These are phyloP conservation scores for Andrena marginata DNA, from an alignment of 2,888 invertebrate genomes.

Conservation along the genomic window DNA sequence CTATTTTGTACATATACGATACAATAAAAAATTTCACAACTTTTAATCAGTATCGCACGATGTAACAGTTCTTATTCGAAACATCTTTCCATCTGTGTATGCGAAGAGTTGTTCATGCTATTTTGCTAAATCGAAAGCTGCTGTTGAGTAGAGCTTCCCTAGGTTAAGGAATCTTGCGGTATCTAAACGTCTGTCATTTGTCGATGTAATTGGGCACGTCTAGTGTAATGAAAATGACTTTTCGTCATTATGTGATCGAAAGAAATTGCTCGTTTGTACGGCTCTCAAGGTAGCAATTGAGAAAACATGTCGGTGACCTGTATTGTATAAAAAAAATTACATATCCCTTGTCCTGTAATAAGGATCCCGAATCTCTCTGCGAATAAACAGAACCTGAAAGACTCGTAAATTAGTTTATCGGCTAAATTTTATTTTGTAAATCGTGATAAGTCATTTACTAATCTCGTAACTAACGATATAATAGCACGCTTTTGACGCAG, in stretches of 20 bases:
- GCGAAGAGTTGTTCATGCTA: background rate
- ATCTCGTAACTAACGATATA: background rate
- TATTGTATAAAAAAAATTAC: slow-evolving; percentile 17
- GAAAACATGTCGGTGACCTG: slow-evolving; percentile 27
- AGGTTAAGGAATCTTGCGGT: slow-evolving; percentile 15
- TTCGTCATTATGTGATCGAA: slow-evolving; percentile 43
- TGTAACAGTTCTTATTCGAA: slow-evolving; percentile 66
- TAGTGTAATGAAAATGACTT: slow-evolving; percentile 41
- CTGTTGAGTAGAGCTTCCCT: background rate
- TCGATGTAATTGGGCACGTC: slow-evolving; percentile 12
- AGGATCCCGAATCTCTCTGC: slow-evolving; percentile 15
- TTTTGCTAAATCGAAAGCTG: background rate
- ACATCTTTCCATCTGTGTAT: slow-evolving; percentile 15
- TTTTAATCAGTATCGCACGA: slow-evolving; percentile 71
- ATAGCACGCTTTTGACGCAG: background rate
- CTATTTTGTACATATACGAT: slow-evolving; percentile 85
- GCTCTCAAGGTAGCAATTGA: slow-evolving; percentile 11
- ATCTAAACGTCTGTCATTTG: slow-evolving; percentile 41
- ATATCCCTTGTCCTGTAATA: slow-evolving; percentile 3
- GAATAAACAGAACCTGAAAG: slow-evolving; percentile 37
- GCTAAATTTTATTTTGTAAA: slow-evolving; percentile 3
- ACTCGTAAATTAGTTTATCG: slow-evolving; percentile 17
- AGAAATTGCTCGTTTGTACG: slow-evolving; percentile 45
- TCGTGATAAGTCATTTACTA: slow-evolving; percentile 21
- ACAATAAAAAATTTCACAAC: slow-evolving; percentile 84